A percentile compares a stretch with the other conserved stretches of the same genome.
phyloP scores from a whole-genome alignment of 2,797 vertebrate species.

The Rousettus madagascariensis region DNA sequence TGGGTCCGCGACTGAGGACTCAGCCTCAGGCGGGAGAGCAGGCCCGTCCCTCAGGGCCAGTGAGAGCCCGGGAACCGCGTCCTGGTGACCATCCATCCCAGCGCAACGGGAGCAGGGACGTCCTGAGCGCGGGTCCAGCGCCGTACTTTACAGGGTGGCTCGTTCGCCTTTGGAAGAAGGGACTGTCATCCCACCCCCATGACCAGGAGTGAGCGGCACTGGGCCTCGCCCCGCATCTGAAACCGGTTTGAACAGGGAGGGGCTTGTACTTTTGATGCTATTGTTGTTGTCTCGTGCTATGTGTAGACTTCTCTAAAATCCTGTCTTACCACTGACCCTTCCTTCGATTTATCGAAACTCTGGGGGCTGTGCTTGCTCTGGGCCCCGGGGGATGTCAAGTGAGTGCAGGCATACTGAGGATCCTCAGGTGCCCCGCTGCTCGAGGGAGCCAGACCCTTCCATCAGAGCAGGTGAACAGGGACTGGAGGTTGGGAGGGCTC shows the following conservation, averaged over 20 bases:
- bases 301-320: neutral
- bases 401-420: fast-evolving
- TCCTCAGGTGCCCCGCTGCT: too few relatives aligned
- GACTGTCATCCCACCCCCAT: too few relatives aligned
- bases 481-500: too few relatives aligned
- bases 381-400: fast-evolving
- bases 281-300: neutral
- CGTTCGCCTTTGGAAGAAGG: fast-evolving
- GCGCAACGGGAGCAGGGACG: fast-evolving
- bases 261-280: fast-evolving
- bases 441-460: neutral
- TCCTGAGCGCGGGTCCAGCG: fast-evolving
- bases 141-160: fast-evolving
- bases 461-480: fast-evolving
- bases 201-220: neutral
- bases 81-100: fast-evolving
- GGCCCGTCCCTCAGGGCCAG: neutral
- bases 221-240: neutral
- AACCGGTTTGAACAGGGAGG: neutral
- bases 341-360: neutral
- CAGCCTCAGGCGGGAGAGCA: neutral
- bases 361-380: too few relatives aligned
- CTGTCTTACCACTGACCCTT: neutral
- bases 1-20: fast-evolving
- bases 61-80: too few relatives aligned